phyloP scores from a whole-genome alignment of 1,140 invertebrate species.

The Streblospio benedicti region DNA sequence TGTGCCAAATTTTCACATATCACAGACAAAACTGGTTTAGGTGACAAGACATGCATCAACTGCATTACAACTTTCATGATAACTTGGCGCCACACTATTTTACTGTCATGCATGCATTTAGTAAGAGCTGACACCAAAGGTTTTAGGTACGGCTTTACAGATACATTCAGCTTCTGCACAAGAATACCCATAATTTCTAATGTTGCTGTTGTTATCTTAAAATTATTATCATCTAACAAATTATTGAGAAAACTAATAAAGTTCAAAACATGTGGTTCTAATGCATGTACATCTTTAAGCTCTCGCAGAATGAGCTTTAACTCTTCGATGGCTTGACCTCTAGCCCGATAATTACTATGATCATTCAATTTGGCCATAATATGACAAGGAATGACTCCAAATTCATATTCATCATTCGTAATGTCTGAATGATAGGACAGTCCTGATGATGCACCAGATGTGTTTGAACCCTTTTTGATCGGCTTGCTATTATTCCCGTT shows the following conservation, averaged over 20 bases:
- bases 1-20: constrained; percentile 55
- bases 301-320: constrained; percentile 35
- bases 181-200: constrained; percentile 52
- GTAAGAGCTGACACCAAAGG: constrained; percentile 48
- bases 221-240: constrained; percentile 54
- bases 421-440: too few species aligned
- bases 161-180: constrained; percentile 35
- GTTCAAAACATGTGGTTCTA: constrained; percentile 56
- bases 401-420: constrained; percentile 36
- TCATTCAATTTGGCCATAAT: constrained; percentile 40
- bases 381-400: constrained; percentile 44
- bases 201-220: constrained; percentile 53
- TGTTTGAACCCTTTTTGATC: too few species aligned
- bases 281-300: constrained; percentile 31
- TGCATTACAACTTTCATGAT: constrained; percentile 54
- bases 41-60: constrained; percentile 56
- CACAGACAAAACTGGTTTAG: constrained; percentile 56
- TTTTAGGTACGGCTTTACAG: constrained; percentile 41
- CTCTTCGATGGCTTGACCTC: constrained; percentile 43
- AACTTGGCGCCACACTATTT: constrained; percentile 45
- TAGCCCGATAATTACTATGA: constrained; percentile 40
- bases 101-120: constrained; percentile 54
- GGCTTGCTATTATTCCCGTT: too few species aligned
- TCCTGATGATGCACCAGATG: too few species aligned
- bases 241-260: constrained; percentile 55